Conservation (phyloP, 2,888 invertebrate species). For the Drosophila anomelani region DNA sequence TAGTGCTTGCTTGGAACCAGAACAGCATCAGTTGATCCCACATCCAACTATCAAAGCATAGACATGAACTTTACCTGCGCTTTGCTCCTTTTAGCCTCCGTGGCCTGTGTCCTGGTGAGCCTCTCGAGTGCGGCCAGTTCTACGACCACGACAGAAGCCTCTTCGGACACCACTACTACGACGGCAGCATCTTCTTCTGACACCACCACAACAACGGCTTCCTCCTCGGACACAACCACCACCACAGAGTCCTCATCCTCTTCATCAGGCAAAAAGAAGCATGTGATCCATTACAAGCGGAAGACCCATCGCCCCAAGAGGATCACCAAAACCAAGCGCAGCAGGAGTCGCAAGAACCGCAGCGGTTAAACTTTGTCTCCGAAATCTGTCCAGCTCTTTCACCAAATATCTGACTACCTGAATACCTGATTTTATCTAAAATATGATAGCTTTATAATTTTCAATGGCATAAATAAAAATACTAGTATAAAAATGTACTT, state of each 20-base stretch:
- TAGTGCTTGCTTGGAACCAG: background rate
- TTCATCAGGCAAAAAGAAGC: slow-evolving; percentile 20
- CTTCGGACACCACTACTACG: slow-evolving; percentile 2
- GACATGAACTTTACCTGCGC: slow-evolving; percentile 9
- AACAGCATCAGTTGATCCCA: slow-evolving; percentile 31
- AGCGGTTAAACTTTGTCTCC: slow-evolving; percentile 2
- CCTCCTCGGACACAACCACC: slow-evolving; percentile 8
- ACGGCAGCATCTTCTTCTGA: background rate
- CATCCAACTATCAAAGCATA: slow-evolving; percentile 3
- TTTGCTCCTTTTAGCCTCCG: slow-evolving; percentile 14
- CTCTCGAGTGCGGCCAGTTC: slow-evolving; percentile 7
- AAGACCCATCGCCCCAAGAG: slow-evolving; percentile 5
- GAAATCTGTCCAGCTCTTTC: background rate
- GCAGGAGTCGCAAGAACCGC: background rate
- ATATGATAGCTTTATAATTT: background rate
- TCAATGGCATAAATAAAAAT: slow-evolving; percentile 1
- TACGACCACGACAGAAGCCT: slow-evolving; percentile 13
- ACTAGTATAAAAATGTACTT: slow-evolving; percentile 1
- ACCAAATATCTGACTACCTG: background rate
- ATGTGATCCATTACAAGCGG: background rate
- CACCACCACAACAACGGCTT: slow-evolving; percentile 12
- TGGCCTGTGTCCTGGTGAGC: slow-evolving; percentile 25
- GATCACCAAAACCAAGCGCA: background rate
- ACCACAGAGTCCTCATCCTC: slow-evolving; percentile 20
- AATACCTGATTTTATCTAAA: background rate